phyloP scores from a whole-genome alignment of 1,140 invertebrate species.

The Heliconius himera region DNA sequence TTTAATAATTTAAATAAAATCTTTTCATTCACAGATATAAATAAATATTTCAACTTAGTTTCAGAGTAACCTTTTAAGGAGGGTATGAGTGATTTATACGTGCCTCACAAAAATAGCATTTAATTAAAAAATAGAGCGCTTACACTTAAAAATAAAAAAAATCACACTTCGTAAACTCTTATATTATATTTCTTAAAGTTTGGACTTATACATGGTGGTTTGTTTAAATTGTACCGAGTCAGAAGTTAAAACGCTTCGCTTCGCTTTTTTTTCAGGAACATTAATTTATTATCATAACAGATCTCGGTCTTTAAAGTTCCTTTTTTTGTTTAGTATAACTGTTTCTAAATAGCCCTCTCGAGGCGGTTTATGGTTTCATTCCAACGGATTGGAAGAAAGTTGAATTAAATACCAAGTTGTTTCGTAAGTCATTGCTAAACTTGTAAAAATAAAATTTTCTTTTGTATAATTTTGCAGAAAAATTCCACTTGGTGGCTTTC shows the following conservation, averaged over 20 bases:
- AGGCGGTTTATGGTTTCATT: conserved; percentile 18
- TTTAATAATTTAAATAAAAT: too few species aligned
- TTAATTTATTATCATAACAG: conserved; percentile 5
- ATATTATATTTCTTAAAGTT: too few species aligned
- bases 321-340: conserved; percentile 7
- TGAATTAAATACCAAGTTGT: conserved; percentile 13
- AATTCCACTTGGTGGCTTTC: conserved; percentile 9
- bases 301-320: background rate
- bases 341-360: conserved; percentile 16
- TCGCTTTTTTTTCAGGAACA: conserved; percentile 12
- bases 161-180: too few species aligned
- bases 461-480: conserved; percentile 9
- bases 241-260: background rate
- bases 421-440: conserved; percentile 14
- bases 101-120: background rate
- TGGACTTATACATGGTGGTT: too few species aligned
- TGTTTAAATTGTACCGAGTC: too few species aligned
- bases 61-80: background rate
- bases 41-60: background rate
- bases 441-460: background rate
- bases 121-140: background rate
- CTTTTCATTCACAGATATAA: background rate
- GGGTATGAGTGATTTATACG: background rate
- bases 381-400: conserved; percentile 17
- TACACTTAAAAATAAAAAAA: too few species aligned